Base-by-base conservation (phyloP, 2,888 invertebrate genomes). In the Altica lythri region DNA sequence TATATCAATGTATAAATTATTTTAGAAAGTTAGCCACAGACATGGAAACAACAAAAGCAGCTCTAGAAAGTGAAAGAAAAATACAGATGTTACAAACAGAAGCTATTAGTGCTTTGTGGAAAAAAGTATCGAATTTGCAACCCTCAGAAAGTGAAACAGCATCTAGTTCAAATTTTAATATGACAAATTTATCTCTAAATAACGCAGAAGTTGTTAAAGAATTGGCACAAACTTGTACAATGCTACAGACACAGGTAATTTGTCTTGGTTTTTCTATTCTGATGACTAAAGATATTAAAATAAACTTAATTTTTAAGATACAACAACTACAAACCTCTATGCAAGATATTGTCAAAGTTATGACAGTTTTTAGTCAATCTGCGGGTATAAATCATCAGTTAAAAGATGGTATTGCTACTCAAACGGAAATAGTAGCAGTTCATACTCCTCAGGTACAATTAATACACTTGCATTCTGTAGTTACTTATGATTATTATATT, bases 21-120 rank as follows among this genome's bases (percentile, higher is more conserved):
- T 61, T 19, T 52, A 92, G 92, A 66, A 85, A 90, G 78, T 74
- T 93, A 22, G 87, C 89, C 3, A 85, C 85, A 62, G 92, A 93
- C 69, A 90, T 93, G 87, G 88, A 89, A 70, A 85, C 89, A 9
- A 90, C 92, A 0, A 90, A 92, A 72, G 88, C 87, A 1, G 92
- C 91, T 9, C 72, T 92, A 37, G 90, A 92, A 69, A 89, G 89
- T 66, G 92, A 93, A 71, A 79, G 91, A 18, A 91, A 90, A 70
- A 86, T 93, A 51, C 90, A 92, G 65, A 86, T 91, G 70, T 76
- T 93, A 42, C 93, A 93, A 77, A 90, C 92, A 85, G 92, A 93
- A 75, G 92, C 93, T 2, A 93, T 93, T 65, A 90, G 89, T 70
- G 92, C 92, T 1, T 77, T 93, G 2, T 93, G 92, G 92, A 91